Base-by-base conservation (phyloP, 2,797 vertebrate species). In the Erpetoichthys calabaricus region DNA sequence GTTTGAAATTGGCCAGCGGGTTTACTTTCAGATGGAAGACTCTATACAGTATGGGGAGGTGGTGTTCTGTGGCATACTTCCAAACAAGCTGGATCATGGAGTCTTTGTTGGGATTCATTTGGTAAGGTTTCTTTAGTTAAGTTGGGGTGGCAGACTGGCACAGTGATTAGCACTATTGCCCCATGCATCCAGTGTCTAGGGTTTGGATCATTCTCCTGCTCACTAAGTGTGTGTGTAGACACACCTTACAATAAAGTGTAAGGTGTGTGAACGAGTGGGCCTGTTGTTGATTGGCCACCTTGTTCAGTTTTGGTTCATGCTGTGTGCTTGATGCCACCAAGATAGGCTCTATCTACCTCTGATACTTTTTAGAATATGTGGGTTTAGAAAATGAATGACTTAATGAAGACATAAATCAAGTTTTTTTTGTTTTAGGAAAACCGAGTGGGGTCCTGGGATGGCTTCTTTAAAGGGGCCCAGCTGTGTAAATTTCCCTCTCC, bases 381-480 rank as follows among this genome's bases (percentile, higher is more conserved):
- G 2, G 25, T 25, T n/a, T n/a, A n/a, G n/a, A n/a, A 2, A 25
- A 25, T 25, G 25, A 25, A 25, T 25, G 25, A 25, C 25, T 25
- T 25, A 25, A 25, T 25, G 25, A 25, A 25, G 25, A 25, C 25
- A 2, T 25, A 25, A 25, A 25, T 25, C 25, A 25, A 25, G 25
- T 25, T 25, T 25, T n/a, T 25, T 25, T 25, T 25, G 25, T 25
- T 43, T 1, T 66, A 88, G 87, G 87, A 88, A 47, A 9, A 58
- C 45, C 78, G 85, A 1, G 64, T 67, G 0, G 86, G 85, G 2
- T 65, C 68, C 41, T 88, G 85, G 85, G 75, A 87, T 7, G 85
- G 86, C 0, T 1, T 1, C 47, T 75, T 73, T 64, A 83, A 66
- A 3, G 72, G 62, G 47, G 70, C 75, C 57, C 73, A 55, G 64